Base-by-base conservation (phyloP, 2,888 invertebrate species). In the Eulithis prunata region DNA sequence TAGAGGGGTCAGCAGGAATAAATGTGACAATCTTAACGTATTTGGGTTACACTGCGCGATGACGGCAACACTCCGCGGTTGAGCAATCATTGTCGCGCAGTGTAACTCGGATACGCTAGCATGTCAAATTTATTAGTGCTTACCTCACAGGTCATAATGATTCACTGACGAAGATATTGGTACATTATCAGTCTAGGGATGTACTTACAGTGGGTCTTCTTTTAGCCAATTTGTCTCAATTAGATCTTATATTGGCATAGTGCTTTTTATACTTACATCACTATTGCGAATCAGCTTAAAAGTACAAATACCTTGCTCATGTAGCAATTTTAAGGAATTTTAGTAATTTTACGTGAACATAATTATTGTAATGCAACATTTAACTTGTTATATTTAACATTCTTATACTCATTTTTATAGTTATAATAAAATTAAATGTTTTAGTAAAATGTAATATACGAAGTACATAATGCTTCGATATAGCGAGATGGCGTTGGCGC, bases 231-330 rank as follows among this genome's bases (percentile, higher is more conserved):
- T 58, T 81, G 74, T 83, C 81, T 84, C 79, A 81, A 81, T 80
- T 82, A 88, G 80, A 83, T 85, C 79, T 83, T 85, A 77, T 77
- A 83, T 84, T 83, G 82, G 83, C 81, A 74, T 78, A 81, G 78
- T 80, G 82, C 82, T 83, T 82, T 78, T 72, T 71, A 71, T 74
- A 74, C 75, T 75, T 73, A 78, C 79, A 81, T 81, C 80, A 81
- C 79, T 78, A 71, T 76, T 78, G 72, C 75, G 78, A 81, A 82
- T 78, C 80, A 80, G 78, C 79, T 82, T 78, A 76, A 84, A 89
- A 91, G 92, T 92, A 92, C 91, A 92, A 91, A 92, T 85, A 82
- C 79, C 80, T 89, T 91, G 92, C 92, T 92, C 91, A 91, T 74
- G 85, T 89, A 89, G 89, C 90, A 87, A 84, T 83, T 84, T 83